A percentile compares a stretch with the other conserved stretches of the same genome.
Conservation (phyloP, 2,888 invertebrate species). For the Dioctria rufipes region DNA sequence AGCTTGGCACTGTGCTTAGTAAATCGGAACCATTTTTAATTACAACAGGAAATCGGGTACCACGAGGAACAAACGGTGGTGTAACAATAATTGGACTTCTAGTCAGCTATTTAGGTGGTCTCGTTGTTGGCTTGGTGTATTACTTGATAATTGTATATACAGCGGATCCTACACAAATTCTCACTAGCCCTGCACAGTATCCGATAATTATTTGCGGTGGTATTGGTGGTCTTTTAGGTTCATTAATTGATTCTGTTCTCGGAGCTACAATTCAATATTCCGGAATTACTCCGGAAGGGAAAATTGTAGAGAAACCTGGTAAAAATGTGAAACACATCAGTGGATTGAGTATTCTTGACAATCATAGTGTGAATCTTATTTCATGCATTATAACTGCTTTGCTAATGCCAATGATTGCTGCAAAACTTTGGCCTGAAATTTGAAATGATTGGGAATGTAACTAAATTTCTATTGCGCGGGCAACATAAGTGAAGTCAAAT, state of each 20-base stretch:
- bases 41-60: slow-evolving; percentile 82
- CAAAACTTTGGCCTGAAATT: slow-evolving; percentile 73
- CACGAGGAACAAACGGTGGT: slow-evolving; percentile 91
- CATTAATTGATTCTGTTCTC: slow-evolving; percentile 85
- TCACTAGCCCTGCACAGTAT: slow-evolving; percentile 82
- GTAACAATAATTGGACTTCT: slow-evolving; percentile 78
- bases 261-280: slow-evolving; percentile 91
- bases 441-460: slow-evolving; percentile 54
- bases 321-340: slow-evolving; percentile 80
- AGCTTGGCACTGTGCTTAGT: slow-evolving; percentile 84
- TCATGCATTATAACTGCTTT: slow-evolving; percentile 84
- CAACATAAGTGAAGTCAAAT: too few relatives aligned
- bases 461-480: too few relatives aligned
- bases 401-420: slow-evolving; percentile 78
- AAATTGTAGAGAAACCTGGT: slow-evolving; percentile 81
- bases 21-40: slow-evolving; percentile 81
- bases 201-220: slow-evolving; percentile 82
- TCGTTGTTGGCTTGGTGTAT: slow-evolving; percentile 81
- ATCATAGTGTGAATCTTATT: slow-evolving; percentile 90
- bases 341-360: slow-evolving; percentile 84
- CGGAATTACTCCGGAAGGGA: slow-evolving; percentile 81
- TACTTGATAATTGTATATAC: slow-evolving; percentile 79
- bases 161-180: slow-evolving; percentile 74
- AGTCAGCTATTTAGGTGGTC: slow-evolving; percentile 72
- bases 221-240: slow-evolving; percentile 84